Evolutionary conservation across 2,888 invertebrate species (phyloP).

Genomic region (Plusia festucae): DNA sequence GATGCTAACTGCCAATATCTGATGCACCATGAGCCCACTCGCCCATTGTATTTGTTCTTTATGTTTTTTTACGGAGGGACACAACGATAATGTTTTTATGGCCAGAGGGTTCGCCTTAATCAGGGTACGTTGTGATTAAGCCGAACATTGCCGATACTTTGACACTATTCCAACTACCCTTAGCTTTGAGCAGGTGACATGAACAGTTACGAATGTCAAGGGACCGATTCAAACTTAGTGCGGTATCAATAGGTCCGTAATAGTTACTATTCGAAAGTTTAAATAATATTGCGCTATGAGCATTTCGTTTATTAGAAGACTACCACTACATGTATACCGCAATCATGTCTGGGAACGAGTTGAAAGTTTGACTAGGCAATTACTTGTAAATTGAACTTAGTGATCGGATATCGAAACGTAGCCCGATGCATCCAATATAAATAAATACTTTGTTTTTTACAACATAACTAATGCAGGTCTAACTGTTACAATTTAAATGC

Average conservation of each 20-base stretch:
- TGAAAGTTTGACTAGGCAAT: background rate
- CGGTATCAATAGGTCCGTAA: background rate
- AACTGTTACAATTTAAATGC: slow-evolving; percentile 58
- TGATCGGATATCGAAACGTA: slow-evolving; percentile 12
- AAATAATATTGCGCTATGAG: background rate
- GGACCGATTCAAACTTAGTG: background rate
- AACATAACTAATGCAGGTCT: slow-evolving; percentile 40
- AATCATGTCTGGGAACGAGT: background rate
- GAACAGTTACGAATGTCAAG: background rate
- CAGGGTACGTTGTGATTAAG: slow-evolving; percentile 87
- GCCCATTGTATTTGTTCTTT: slow-evolving; percentile 87
- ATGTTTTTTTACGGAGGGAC: slow-evolving; percentile 87
- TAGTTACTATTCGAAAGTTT: background rate
- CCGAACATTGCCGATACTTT: slow-evolving; percentile 72
- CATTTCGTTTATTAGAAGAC: background rate
- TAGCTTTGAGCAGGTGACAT: slow-evolving; percentile 30
- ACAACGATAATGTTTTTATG: slow-evolving; percentile 89
- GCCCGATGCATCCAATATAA: slow-evolving; percentile 36
- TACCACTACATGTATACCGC: no score
- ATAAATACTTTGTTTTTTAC: slow-evolving; percentile 35
- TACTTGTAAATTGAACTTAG: background rate
- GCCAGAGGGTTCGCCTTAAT: slow-evolving; percentile 85
- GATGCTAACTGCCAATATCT: slow-evolving; percentile 88
- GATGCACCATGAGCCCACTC: slow-evolving; percentile 80
- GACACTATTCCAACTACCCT: slow-evolving; percentile 44